Evolutionary conservation across 2,113 vertebrate genomes (phyloP).

Genomic region (Oophaga pumilio): DNA sequence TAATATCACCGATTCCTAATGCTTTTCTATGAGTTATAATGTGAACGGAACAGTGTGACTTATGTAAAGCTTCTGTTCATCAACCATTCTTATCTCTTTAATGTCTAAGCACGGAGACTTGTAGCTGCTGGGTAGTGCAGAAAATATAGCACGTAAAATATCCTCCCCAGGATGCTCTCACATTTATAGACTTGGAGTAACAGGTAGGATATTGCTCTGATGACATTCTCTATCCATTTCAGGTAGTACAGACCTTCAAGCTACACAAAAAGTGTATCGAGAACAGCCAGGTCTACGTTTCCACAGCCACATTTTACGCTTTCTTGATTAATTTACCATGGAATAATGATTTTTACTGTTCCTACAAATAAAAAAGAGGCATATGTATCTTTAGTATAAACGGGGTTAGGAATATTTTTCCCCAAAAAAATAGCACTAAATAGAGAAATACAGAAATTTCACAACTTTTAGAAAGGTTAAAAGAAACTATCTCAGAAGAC

Average conservation of each 20-base stretch:
- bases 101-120: neutral
- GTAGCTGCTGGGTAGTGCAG: neutral
- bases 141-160: neutral
- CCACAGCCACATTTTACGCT: neutral
- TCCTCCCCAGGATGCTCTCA: neutral
- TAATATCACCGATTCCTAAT: conserved; percentile 7
- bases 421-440: neutral
- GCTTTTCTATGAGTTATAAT: neutral
- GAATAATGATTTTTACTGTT: neutral
- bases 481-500: too few species aligned
- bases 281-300: neutral
- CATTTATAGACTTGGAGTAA: neutral
- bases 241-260: neutral
- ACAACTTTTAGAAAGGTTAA: neutral
- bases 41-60: neutral
- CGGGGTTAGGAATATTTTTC: neutral
- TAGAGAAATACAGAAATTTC: neutral
- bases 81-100: neutral
- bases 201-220: neutral
- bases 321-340: neutral
- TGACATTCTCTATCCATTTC: neutral
- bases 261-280: neutral
- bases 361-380: neutral
- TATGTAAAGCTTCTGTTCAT: conserved; percentile 11
- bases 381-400: neutral